These are phyloP conservation scores for Poecilia wingei DNA, from an alignment of 2,797 vertebrate genomes.

Conservation along the genomic window DNA sequence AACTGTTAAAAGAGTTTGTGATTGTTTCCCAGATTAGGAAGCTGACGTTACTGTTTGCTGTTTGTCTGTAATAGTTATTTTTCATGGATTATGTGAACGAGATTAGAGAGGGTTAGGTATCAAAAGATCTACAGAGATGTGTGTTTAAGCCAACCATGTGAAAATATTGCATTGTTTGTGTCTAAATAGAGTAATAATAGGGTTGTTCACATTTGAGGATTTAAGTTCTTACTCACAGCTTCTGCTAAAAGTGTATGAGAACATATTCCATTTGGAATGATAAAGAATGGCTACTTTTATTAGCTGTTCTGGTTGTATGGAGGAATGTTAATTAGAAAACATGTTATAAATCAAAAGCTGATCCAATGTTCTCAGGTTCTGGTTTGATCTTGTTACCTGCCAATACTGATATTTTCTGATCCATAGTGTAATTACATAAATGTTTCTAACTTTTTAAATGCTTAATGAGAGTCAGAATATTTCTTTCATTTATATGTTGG, in stretches of 20 bases:
- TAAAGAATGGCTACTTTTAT: not conserved
- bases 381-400: not conserved
- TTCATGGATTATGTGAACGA: constrained; percentile 2
- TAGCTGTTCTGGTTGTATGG: not conserved
- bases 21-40: constrained; percentile 15
- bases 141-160: constrained; percentile 4
- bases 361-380: not conserved
- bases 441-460: not conserved
- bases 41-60: constrained; percentile 1
- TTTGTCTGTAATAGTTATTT: constrained; percentile 12
- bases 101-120: constrained; percentile 15
- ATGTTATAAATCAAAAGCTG: not conserved
- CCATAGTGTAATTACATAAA: not conserved
- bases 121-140: constrained; percentile 19
- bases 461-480: not conserved
- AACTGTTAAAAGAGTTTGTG: constrained; percentile 20
- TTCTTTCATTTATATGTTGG: not conserved
- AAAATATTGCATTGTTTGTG: constrained; percentile 40
- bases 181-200: constrained; percentile 37
- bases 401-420: not conserved
- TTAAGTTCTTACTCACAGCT: constrained; percentile 20
- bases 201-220: constrained; percentile 22
- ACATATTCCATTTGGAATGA: not conserved
- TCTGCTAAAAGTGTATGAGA: constrained; percentile 17
- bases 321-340: not conserved